These are phyloP conservation scores for Craniophora ligustri DNA, from an alignment of 2,888 invertebrate genomes.

Conservation along the genomic window DNA sequence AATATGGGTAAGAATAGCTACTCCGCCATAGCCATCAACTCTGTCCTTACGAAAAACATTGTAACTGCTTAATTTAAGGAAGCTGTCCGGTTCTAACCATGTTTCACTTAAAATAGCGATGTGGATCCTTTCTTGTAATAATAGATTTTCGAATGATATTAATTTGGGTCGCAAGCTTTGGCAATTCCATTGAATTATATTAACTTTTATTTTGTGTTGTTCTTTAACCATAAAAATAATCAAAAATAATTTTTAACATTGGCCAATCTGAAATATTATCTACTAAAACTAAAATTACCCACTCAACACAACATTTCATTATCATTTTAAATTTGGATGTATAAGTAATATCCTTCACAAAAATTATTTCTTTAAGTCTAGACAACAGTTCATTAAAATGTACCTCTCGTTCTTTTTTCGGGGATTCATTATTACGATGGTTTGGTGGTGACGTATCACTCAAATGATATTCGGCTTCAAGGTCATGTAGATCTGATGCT, in stretches of 20 bases:
- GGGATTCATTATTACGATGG: background rate
- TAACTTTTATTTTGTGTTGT: background rate
- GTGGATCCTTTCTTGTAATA: too few species aligned
- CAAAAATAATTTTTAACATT: constrained; percentile 3
- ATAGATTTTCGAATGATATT: background rate
- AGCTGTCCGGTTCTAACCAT: too few species aligned
- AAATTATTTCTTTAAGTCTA: constrained; percentile 16
- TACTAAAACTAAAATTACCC: background rate
- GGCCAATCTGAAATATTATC: constrained; percentile 19
- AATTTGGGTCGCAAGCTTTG: constrained; percentile 1
- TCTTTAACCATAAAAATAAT: background rate
- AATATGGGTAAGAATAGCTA: constrained; percentile 23
- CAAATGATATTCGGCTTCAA: background rate
- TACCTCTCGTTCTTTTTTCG: background rate
- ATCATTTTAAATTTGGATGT: background rate
- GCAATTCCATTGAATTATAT: constrained; percentile 1
- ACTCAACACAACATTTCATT: constrained; percentile 6
- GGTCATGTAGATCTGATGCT: too few species aligned
- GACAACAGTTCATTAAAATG: constrained; percentile 3
- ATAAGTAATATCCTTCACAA: background rate
- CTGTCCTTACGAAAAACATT: constrained; percentile 31
- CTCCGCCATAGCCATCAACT: constrained; percentile 32
- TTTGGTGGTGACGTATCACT: background rate
- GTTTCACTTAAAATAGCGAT: too few species aligned
- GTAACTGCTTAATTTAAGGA: too few species aligned